These are phyloP conservation scores for Andrena praecox DNA, from an alignment of 2,888 invertebrate species.

Conservation along the genomic window DNA sequence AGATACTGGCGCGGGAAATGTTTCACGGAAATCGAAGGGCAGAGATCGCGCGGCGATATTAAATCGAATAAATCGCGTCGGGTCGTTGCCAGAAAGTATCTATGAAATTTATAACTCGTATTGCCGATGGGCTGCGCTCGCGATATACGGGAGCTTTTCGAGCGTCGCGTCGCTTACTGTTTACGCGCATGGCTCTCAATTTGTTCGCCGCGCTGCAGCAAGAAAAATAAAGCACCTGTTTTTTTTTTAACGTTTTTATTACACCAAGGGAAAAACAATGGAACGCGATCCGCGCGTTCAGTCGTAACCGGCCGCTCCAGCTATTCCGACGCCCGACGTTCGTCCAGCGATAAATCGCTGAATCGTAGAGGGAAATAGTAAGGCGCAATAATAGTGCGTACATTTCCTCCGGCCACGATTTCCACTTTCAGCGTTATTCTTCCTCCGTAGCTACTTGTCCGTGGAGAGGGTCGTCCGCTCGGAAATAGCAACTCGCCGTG, in stretches of 20 bases:
- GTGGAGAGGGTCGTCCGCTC: slow-evolving; percentile 1
- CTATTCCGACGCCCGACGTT: background rate
- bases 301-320: background rate
- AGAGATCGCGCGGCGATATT: slow-evolving; percentile 19
- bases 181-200: background rate
- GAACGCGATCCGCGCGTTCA: background rate
- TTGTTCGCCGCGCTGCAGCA: background rate
- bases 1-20: slow-evolving; percentile 11
- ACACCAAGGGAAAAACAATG: background rate
- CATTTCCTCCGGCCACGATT: background rate
- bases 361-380: background rate
- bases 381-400: background rate
- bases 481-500: slow-evolving; percentile 45
- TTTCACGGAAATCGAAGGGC: background rate
- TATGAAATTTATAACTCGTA: slow-evolving; percentile 5
- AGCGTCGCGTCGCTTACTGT: background rate
- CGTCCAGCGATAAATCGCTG: background rate
- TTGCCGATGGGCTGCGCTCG: background rate
- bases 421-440: slow-evolving; percentile 8
- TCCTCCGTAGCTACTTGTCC: background rate
- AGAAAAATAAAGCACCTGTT: background rate
- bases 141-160: background rate
- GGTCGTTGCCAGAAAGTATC: background rate
- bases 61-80: slow-evolving; percentile 24
- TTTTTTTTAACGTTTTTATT: background rate